phyloP scores from a whole-genome alignment of 1,140 invertebrate species.

The Oryzaephilus surinamensis region DNA sequence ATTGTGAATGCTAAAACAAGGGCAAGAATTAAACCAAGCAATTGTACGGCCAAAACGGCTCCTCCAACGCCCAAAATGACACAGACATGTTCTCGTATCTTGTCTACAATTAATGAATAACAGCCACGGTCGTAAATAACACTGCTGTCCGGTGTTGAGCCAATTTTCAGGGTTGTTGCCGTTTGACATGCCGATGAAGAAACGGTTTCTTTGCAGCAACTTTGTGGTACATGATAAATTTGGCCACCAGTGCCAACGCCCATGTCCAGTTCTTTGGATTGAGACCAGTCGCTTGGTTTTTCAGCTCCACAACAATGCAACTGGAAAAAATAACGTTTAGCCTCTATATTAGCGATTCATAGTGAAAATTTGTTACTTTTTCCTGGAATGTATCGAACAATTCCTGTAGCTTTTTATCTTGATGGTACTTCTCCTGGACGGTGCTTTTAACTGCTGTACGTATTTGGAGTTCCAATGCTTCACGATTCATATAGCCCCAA shows the following conservation, averaged over 20 bases:
- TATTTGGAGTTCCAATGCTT: conserved; percentile 53
- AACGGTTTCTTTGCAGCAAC: conserved; percentile 36
- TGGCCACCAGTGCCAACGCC: conserved; percentile 25
- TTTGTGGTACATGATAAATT: conserved; percentile 39
- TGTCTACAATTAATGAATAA: conserved; percentile 53
- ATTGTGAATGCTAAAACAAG: conserved; percentile 69
- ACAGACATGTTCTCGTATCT: conserved; percentile 47
- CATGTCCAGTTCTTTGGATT: conserved; percentile 39
- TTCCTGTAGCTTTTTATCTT: conserved; percentile 45
- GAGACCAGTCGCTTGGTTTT: conserved; percentile 58
- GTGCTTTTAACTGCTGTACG: conserved; percentile 50
- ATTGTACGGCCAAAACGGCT: conserved; percentile 53
- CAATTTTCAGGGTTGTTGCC: conserved; percentile 23
- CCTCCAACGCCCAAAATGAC: conserved; percentile 54
- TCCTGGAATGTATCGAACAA: conserved; percentile 62
- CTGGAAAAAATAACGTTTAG: conserved; percentile 32
- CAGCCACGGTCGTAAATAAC: conserved; percentile 52
- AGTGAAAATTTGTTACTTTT: conserved; percentile 38
- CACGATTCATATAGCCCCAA: conserved; percentile 59
- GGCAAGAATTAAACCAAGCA: conserved; percentile 67
- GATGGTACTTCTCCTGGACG: conserved; percentile 58
- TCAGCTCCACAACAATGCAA: conserved; percentile 62
- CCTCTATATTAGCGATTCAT: background rate
- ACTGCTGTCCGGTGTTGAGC: conserved; percentile 22
- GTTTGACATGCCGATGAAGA: conserved; percentile 29